These are phyloP conservation scores for Eupristina koningsbergeri DNA, from an alignment of 1,140 invertebrate genomes.

Conservation along the genomic window DNA sequence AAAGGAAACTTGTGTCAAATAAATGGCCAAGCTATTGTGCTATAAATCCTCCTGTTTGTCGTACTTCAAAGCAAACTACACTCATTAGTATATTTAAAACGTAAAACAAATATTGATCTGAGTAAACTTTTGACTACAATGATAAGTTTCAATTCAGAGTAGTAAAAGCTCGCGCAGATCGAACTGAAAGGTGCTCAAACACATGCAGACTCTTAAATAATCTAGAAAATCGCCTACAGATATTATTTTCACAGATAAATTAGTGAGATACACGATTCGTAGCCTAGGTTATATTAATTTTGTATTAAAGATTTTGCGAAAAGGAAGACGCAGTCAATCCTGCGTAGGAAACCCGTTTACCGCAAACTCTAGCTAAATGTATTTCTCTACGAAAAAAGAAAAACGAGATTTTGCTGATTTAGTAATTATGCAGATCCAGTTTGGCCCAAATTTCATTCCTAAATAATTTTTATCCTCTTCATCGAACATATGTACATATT, in stretches of 20 bases:
- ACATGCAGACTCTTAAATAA: too few species aligned
- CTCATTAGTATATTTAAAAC: not conserved
- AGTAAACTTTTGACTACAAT: not conserved
- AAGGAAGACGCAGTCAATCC: not conserved
- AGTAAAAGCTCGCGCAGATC: too few species aligned
- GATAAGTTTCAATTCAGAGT: too few species aligned
- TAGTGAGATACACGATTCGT: not conserved
- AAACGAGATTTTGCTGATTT: conserved; percentile 10
- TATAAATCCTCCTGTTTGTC: not conserved
- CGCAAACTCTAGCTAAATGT: not conserved
- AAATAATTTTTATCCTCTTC: conserved; percentile 18
- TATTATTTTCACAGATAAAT: too few species aligned
- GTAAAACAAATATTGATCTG: not conserved
- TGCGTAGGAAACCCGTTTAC: not conserved
- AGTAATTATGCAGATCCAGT: conserved; percentile 1
- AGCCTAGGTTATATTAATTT: not conserved
- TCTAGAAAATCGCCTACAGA: too few species aligned
- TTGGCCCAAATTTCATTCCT: conserved; percentile 7
- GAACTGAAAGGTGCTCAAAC: too few species aligned
- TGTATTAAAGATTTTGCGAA: not conserved
- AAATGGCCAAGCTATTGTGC: not conserved
- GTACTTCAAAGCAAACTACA: not conserved
- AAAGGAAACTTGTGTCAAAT: not conserved
- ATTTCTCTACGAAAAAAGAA: conserved; percentile 35
- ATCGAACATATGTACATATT: not conserved